Base-by-base conservation (phyloP, 2,797 vertebrate species). In the Monodelphis domestica region DNA sequence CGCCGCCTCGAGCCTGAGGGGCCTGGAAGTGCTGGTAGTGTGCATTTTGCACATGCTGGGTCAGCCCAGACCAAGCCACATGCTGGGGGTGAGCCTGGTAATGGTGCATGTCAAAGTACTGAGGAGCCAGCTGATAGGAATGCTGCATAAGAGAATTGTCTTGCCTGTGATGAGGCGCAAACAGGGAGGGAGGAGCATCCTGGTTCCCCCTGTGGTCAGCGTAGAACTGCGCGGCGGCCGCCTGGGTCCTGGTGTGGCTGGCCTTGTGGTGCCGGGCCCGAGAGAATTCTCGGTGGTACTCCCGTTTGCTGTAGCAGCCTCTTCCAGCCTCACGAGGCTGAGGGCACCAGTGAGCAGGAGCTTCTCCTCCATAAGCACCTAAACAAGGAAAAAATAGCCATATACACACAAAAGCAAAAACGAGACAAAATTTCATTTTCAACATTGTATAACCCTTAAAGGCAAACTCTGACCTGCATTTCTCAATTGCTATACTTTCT, bases 311-410 rank as follows among this genome's bases (percentile, higher is more conserved):
- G 88, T 11, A 84, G 91, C 96, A 97, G 3, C 97, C 97, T 91
- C 97, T 97, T 21, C 97, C 91, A 56, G 95, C 96, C 90, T 95
- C 90, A 10, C 33, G 96, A 95, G 96, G 91, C 0, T 90, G 96
- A 91, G 2, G 70, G 70, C 70, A 78, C 70, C 93, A 94, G 0
- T 90, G 93, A 54, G 94, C 29, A 92, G 97, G 93, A 57, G 96
- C 93, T 96, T 97, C 89, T 78, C 88, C 95, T 87, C 88, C 94
- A 93, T 95, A 97, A 89, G 96, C 97, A 97, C 96, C 98, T 98
- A 56, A 90, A 2, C 38, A 53, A 55, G 6, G 6, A 15, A 24
- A 54, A 63, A 88, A 89, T 21, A 88, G 30, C 29, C 70, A 45
- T 45, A 78, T 78, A 78, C 70, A 78, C 70, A 45, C 7, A 26